Evolutionary conservation across 2,888 invertebrate species (phyloP), one percentile per base, ranked within the genome.

Genomic region (Biston betularia): DNA sequence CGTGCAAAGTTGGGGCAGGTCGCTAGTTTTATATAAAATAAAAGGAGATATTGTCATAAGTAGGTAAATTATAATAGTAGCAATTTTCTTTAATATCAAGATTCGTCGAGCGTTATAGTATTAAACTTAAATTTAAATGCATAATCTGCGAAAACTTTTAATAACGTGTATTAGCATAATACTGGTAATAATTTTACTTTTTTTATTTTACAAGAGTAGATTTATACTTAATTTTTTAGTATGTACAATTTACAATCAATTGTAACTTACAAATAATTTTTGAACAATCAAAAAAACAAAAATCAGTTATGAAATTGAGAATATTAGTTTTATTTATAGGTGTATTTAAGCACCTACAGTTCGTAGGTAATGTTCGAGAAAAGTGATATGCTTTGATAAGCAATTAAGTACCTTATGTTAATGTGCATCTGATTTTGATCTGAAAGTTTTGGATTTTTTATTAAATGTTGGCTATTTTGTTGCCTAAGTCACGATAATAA

Each of bases 131-230:
- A 38, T 7, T 48, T 0, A 48, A 48, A 48, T 48, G 48, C 48
- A 33, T 24, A 48, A 24, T 10, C 15, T 33, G 24, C 24, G 24
- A 24, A 24, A 24, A 1, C 24, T 48, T 48, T 48, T 24, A n/a
- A 11, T 48, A 48, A 48, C 14, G 24, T 48, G 15, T 24, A 15
- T 46, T 46, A 46, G 46, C 33, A 49, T 53, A 53, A 38, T 53
- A 53, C 52, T 53, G 38, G 52, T 53, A 38, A 24, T 24, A 24
- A 53, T 14, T 14, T 38, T 53, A 53, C n/a, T 15, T 15, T 38
- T 35, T 6, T 34, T 50, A 50, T 35, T 38, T 33, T 53, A 53
- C 52, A 53, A 38, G 10, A 53, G 15, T 53, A 53, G 3, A 15
- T 24, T 49, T 11, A 49, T 12, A 33, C 12, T 34, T 12, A 34